Base-by-base conservation (phyloP, 2,888 invertebrate species). In the Ecliptopera silaceata region DNA sequence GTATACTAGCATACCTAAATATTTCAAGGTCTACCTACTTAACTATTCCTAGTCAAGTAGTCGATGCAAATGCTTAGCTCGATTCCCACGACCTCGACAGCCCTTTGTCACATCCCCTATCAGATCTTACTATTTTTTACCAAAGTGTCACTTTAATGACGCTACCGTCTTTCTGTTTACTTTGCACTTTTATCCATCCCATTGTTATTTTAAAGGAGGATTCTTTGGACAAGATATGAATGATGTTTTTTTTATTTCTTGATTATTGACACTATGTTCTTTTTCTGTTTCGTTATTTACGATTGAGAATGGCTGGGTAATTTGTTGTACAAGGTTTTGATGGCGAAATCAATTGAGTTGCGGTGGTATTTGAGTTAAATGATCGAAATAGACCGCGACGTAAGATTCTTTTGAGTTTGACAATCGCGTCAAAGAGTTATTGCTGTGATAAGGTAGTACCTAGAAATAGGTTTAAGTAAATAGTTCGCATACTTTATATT, bases 81-180 rank as follows among this genome's bases (percentile, higher is more conserved):
- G 20, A 56, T 69, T 69, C 69, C 68, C 69, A 69, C 69, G 69
- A 62, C 48, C 31, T 49, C 31, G 29, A 54, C 39, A 44, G 47
- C 20, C 47, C 49, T 52, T 71, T 67, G 64, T 66, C 61, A 55
- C 65, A 68, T 72, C 77, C 78, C 78, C 73, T 72, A 52, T 38
- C 32, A 32, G 45, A 60, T 47, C 52, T 22, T 39, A 20, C 42
- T 41, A 38, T 61, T 61, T 66, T 82, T 84, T 84, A 82, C 80
- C 77, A 79, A 68, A 71, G 80, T 84, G 79, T 87, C 84, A 75
- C 69, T 87, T 83, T 88, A 87, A 89, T 86, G 86, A 88, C 74
- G 70, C 54, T 59, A 61, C 74, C 74, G 77, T 75, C 72, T 75
- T 80, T 77, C 76, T 88, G 86, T 89, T 90, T 89, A 88, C 84